Evolutionary conservation across 2,888 invertebrate genomes (phyloP).

Genomic region (Gibbula magus): DNA sequence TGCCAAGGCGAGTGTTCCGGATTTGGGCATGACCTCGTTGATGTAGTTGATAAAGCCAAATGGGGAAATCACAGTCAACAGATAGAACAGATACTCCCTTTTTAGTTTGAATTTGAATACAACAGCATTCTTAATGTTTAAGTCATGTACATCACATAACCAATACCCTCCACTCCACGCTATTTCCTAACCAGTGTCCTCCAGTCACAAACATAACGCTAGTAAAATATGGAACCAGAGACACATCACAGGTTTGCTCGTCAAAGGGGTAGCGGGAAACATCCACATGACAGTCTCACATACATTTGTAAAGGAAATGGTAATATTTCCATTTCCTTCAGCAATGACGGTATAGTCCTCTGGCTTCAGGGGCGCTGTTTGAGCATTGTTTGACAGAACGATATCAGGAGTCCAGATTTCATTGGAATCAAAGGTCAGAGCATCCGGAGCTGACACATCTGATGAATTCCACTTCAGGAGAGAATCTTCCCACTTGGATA

Average conservation of each 20-base stretch:
- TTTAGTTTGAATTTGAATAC: neutral
- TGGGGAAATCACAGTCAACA: slow-evolving; percentile 2
- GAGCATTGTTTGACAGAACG: neutral
- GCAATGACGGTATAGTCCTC: too few relatives aligned
- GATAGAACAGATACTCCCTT: neutral
- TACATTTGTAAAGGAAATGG: neutral
- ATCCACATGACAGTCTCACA: neutral
- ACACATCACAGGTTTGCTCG: neutral
- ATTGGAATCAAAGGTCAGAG: neutral
- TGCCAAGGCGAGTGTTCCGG: neutral
- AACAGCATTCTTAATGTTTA: neutral
- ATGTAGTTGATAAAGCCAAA: slow-evolving; percentile 23
- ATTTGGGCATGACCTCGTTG: slow-evolving; percentile 29
- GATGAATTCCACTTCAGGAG: too few relatives aligned
- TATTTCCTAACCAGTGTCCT: neutral
- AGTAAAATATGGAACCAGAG: neutral
- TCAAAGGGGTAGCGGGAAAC: neutral
- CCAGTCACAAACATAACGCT: neutral
- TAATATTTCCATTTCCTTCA: neutral
- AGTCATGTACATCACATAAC: neutral
- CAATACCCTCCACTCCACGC: neutral
- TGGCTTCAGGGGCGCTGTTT: too few relatives aligned
- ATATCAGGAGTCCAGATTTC: neutral
- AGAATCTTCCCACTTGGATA: too few relatives aligned
- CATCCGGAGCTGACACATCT: neutral